Evolutionary conservation across 2,113 vertebrate species (phyloP).

Genomic region (Chionodraco myersi): DNA sequence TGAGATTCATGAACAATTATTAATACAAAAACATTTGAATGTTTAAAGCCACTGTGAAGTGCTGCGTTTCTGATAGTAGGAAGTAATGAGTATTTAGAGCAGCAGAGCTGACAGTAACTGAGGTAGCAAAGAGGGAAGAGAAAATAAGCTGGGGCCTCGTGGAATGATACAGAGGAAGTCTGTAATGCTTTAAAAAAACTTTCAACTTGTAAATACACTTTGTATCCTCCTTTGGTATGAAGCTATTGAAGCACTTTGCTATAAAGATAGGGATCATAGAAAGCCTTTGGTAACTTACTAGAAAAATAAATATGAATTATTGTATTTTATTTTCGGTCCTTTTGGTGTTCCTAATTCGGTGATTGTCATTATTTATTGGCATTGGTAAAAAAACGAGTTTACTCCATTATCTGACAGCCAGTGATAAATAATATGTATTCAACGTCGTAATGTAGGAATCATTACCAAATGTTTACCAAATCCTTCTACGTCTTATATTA

Average conservation of each 20-base stretch:
- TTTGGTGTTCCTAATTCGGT: not conserved
- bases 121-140: slow-evolving; percentile 53
- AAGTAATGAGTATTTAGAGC: slow-evolving; percentile 31
- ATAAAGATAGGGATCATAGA: not conserved
- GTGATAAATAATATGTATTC: not conserved
- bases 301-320: not conserved
- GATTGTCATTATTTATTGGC: not conserved
- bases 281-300: not conserved
- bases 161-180: slow-evolving; percentile 7
- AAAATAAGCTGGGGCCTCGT: slow-evolving; percentile 5
- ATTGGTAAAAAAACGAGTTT: not conserved
- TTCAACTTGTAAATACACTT: slow-evolving; percentile 1
- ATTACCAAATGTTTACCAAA: not conserved
- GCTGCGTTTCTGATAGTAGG: slow-evolving; percentile 20
- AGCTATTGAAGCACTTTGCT: not conserved
- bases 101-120: slow-evolving; percentile 40
- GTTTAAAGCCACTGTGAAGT: slow-evolving; percentile 49
- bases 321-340: not conserved
- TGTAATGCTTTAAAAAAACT: slow-evolving; percentile 27
- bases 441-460: not conserved
- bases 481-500: not conserved
- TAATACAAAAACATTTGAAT: not conserved
- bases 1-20: not conserved
- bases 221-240: not conserved
- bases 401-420: not conserved